A percentile compares a stretch with the other conserved stretches of the same genome.
These are phyloP conservation scores for Sebastes fasciatus DNA, from an alignment of 2,113 vertebrate species.

Conservation along the genomic window DNA sequence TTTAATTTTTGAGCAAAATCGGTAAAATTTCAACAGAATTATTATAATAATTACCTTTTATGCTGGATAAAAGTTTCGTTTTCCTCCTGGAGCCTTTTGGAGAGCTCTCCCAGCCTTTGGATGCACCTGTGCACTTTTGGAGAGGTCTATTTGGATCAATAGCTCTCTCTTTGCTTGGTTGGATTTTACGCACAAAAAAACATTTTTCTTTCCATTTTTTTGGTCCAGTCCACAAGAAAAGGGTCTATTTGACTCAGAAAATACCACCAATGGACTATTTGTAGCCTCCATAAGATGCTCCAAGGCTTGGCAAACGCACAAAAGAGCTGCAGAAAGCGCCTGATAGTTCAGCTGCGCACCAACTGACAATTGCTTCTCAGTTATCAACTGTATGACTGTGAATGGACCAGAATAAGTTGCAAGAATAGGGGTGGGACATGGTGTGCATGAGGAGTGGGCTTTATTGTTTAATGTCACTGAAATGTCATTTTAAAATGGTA, in stretches of 20 bases:
- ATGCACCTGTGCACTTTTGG: conserved; percentile 67
- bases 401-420: conserved; percentile 78
- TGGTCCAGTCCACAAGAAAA: conserved; percentile 36
- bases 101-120: conserved; percentile 50
- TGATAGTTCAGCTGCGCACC: conserved; percentile 65
- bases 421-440: conserved; percentile 68
- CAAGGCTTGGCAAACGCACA: conserved; percentile 54
- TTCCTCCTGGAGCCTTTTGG: background rate
- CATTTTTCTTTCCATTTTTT: conserved; percentile 32
- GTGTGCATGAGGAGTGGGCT: conserved; percentile 59
- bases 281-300: conserved; percentile 50
- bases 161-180: background rate
- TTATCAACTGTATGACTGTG: conserved; percentile 69
- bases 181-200: conserved; percentile 28
- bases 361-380: conserved; percentile 53
- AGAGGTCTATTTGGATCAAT: conserved; percentile 54
- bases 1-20: background rate
- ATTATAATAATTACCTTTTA: conserved; percentile 39
- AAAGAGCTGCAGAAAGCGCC: conserved; percentile 24
- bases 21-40: background rate
- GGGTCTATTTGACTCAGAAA: conserved; percentile 26
- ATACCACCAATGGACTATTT: conserved; percentile 14
- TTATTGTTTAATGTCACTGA: conserved; percentile 36
- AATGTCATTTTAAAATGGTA: conserved; percentile 43
- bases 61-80: background rate